Conservation (phyloP, 1,140 invertebrate species). For the Copidosoma floridanum region DNA sequence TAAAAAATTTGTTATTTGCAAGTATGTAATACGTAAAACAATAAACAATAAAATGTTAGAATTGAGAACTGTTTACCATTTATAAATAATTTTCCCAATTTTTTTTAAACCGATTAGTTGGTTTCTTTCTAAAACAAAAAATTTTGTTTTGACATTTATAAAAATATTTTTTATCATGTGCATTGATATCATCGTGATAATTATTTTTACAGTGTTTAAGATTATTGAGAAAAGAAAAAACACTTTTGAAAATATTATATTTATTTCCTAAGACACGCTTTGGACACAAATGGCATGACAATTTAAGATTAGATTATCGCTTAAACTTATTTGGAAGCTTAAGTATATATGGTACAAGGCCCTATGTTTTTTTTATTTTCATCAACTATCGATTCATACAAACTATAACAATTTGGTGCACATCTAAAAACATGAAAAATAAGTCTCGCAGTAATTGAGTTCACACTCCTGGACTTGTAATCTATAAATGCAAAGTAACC, state of each 20-base stretch:
- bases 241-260: slow-evolving; percentile 8
- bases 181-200: not conserved
- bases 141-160: too few relatives aligned
- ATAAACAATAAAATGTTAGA: not conserved
- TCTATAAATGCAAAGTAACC: slow-evolving; percentile 5
- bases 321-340: too few relatives aligned
- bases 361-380: too few relatives aligned
- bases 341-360: too few relatives aligned
- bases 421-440: not conserved
- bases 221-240: not conserved
- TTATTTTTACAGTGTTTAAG: not conserved
- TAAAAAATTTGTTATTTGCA: slow-evolving; percentile 1
- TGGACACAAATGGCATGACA: slow-evolving; percentile 9
- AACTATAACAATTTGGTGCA: slow-evolving; percentile 21
- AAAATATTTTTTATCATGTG: too few relatives aligned
- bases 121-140: too few relatives aligned
- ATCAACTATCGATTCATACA: too few relatives aligned
- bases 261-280: slow-evolving; percentile 12
- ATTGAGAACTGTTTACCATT: not conserved
- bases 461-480: not conserved
- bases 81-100: too few relatives aligned
- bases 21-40: not conserved
- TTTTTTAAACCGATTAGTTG: too few relatives aligned
- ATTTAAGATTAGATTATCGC: too few relatives aligned
- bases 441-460: not conserved